These are phyloP conservation scores for Melieria picta DNA, from an alignment of 2,888 invertebrate species.

Conservation along the genomic window DNA sequence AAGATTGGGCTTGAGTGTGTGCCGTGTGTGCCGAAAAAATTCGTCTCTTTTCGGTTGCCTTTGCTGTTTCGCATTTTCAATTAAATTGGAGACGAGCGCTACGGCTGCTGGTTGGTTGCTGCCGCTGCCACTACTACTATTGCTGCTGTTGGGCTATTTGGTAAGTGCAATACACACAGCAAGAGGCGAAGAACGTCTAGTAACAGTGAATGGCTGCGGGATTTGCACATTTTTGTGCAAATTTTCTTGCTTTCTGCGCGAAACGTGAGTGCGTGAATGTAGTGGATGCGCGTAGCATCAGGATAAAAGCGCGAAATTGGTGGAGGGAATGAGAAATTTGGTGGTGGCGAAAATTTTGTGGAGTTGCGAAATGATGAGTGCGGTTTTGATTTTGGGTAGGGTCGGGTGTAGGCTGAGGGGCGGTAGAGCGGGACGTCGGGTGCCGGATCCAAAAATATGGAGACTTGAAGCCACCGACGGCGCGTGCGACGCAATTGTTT, in stretches of 20 bases:
- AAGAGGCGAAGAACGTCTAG: constrained; percentile 18
- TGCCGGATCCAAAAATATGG: constrained; percentile 5
- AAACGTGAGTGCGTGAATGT: too few species aligned
- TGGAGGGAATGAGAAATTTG: not conserved
- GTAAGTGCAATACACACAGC: constrained; percentile 32
- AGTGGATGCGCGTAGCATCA: too few species aligned
- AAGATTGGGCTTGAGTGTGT: constrained; percentile 10
- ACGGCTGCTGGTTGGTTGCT: not conserved
- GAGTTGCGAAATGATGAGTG: not conserved
- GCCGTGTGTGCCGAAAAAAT: constrained; percentile 18
- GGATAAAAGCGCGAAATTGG: too few species aligned
- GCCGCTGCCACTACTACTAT: constrained; percentile 10
- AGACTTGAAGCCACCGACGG: not conserved
- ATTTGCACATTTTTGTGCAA: constrained; percentile 34
- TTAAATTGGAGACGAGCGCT: constrained; percentile 27
- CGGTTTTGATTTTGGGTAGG: not conserved
- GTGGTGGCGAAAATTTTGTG: not conserved
- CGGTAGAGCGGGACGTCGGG: not conserved
- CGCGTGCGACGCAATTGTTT: constrained; percentile 29
- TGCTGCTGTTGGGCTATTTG: constrained; percentile 16
- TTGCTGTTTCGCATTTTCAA: constrained; percentile 35
- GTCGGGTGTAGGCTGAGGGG: not conserved
- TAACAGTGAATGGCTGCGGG: constrained; percentile 20
- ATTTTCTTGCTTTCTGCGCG: not conserved
- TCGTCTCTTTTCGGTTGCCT: constrained; percentile 20